These are phyloP conservation scores for Harpalus rufipes DNA, from an alignment of 2,888 invertebrate species.

Conservation along the genomic window DNA sequence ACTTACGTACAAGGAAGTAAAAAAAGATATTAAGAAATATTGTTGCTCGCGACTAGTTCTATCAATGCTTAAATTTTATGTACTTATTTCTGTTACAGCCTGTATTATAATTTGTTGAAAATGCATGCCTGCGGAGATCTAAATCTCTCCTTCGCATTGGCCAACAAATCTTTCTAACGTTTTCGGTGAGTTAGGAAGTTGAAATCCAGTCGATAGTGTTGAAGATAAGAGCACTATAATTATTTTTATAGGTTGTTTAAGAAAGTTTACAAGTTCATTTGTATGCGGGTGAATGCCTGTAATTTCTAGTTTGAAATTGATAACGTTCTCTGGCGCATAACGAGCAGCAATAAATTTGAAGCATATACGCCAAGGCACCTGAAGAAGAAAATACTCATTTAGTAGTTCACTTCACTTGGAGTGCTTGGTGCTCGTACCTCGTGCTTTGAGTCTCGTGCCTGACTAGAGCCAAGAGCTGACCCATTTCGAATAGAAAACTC, in stretches of 20 bases:
- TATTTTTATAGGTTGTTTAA: slow-evolving; percentile 54
- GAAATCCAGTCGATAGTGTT: neutral
- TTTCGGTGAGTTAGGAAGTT: no score
- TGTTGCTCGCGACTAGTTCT: no score
- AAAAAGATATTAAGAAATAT: no score
- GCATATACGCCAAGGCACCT: slow-evolving; percentile 24
- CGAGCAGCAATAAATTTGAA: slow-evolving; percentile 46
- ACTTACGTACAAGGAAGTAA: no score
- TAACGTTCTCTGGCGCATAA: slow-evolving; percentile 39
- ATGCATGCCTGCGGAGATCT: no score
- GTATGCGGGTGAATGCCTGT: slow-evolving; percentile 34
- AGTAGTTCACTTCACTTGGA: slow-evolving; percentile 43
- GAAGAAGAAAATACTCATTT: slow-evolving; percentile 54
- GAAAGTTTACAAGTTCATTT: slow-evolving; percentile 47
- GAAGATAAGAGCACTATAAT: slow-evolving; percentile 11
- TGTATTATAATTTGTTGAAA: no score
- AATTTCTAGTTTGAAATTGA: slow-evolving; percentile 53
- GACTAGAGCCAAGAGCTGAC: neutral
- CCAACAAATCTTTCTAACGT: no score
- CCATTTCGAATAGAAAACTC: slow-evolving; percentile 33
- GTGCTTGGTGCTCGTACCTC: neutral
- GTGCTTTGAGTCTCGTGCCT: no score
- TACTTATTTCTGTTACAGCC: no score
- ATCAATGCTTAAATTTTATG: no score
- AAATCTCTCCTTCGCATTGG: no score